phyloP scores from a whole-genome alignment of 2,113 vertebrate species.

The Epinephelus fuscoguttatus region DNA sequence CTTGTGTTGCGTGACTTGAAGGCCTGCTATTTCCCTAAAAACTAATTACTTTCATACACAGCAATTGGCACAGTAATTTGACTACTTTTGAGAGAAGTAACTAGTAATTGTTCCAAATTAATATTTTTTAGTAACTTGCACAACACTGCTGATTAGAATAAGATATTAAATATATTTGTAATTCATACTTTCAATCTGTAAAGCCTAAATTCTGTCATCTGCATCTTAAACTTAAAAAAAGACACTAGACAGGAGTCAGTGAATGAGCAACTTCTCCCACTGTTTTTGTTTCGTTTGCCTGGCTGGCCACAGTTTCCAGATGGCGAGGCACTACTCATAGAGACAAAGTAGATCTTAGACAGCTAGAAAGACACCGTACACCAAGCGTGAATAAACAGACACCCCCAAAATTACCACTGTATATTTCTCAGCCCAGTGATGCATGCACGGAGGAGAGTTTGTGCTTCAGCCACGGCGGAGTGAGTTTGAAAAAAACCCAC shows the following conservation, averaged over 20 bases:
- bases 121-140: too few species aligned
- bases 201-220: neutral
- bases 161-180: too few species aligned
- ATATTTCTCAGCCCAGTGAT: conserved; percentile 37
- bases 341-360: conserved; percentile 44
- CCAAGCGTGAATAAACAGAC: conserved; percentile 49
- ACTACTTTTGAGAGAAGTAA: too few species aligned
- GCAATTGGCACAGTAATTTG: too few species aligned
- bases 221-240: too few species aligned
- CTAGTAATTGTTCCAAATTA: too few species aligned
- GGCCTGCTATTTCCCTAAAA: too few species aligned
- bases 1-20: too few species aligned
- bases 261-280: conserved; percentile 13
- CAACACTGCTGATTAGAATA: too few species aligned
- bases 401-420: conserved; percentile 42
- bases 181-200: neutral
- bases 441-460: conserved; percentile 10
- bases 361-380: conserved; percentile 34
- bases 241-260: neutral
- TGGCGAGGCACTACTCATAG: conserved; percentile 40
- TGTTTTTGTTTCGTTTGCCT: conserved; percentile 49
- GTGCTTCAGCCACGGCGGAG: conserved; percentile 26
- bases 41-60: too few species aligned
- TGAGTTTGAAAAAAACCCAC: conserved; percentile 36
- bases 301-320: conserved; percentile 25